Evolutionary conservation across 1,140 invertebrate species (phyloP).

Genomic region (Rhagoletis pomonella): DNA sequence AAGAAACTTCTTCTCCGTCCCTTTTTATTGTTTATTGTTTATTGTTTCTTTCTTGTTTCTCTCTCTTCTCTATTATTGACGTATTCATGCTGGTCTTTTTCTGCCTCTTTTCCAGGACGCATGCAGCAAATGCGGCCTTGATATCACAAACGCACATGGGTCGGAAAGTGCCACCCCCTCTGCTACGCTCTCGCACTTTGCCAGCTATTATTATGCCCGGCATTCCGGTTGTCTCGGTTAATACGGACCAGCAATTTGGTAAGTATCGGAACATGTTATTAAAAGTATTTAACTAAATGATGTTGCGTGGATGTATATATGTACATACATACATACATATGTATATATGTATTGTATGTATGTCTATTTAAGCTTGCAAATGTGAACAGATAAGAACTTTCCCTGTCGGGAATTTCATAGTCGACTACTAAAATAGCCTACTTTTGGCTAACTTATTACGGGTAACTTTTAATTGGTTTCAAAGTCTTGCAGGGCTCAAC

Average conservation of each 20-base stretch:
- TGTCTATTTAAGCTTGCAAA: too few relatives aligned
- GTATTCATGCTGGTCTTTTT: constrained; percentile 54
- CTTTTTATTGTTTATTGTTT: neutral
- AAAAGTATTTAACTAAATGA: constrained; percentile 25
- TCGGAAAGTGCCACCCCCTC: constrained; percentile 79
- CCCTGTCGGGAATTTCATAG: too few relatives aligned
- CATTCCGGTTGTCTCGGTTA: constrained; percentile 87
- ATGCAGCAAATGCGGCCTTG: constrained; percentile 56
- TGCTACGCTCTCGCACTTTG: constrained; percentile 88
- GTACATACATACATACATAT: neutral
- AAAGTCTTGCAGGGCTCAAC: too few relatives aligned
- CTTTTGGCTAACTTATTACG: too few relatives aligned
- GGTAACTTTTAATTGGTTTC: too few relatives aligned
- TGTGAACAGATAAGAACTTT: too few relatives aligned
- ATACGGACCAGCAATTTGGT: constrained; percentile 80
- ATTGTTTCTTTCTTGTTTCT: neutral
- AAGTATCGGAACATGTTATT: constrained; percentile 53
- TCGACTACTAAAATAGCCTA: too few relatives aligned
- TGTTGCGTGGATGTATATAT: neutral
- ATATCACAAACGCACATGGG: constrained; percentile 49
- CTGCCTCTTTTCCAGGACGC: constrained; percentile 65
- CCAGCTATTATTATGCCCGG: constrained; percentile 93
- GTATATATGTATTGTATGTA: too few relatives aligned
- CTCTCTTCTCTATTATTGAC: neutral
- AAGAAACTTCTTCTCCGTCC: neutral